Base-by-base conservation (phyloP, 2,888 invertebrate species). In the Drosophila birchii region DNA sequence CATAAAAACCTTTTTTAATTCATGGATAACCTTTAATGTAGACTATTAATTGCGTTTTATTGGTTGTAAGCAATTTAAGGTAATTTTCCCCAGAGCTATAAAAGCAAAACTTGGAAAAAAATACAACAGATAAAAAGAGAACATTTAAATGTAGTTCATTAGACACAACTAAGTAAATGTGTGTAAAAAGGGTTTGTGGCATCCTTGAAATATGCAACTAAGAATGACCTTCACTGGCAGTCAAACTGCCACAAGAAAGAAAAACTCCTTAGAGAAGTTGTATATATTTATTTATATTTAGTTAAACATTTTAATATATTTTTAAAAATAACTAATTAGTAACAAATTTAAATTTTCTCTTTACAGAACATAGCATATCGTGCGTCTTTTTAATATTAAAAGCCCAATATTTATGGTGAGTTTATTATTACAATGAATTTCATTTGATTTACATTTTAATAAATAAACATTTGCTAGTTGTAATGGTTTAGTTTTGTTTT, bases 111-210 rank as follows among this genome's bases (percentile, higher is more conserved):
- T 18, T 47, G 29, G 26, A 71, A 20, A 14, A 51, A 16, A 34
- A 20, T 51, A 20, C 34, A 34, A 51, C 1, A 6, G 32, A 8
- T 20, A 7, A 16, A 36, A 36, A 74, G 75, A 76, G 64, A 68
- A 75, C 75, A 79, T 79, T 63, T 57, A 79, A 85, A 85, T 85
- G 79, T 77, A 79, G 86, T 87, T 87, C 80, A 85, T 87, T 85
- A 82, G 83, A 75, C 73, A 86, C 70, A 18, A 29, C n/a, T 5
- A n/a, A 34, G 34, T 26, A 38, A 60, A 43, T 63, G 53, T 29
- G 36, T 56, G 43, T 67, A 7, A 14, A 29, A n/a, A 43, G 29
- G 29, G 23, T n/a, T n/a, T 38, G 47, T 63, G 66, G 66, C 66
- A 38, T 18, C 55, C 20, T 36, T n/a, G 34, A 14, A 56, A 47